phyloP scores from a whole-genome alignment of 2,797 vertebrate genomes.

The Danio tinwini region DNA sequence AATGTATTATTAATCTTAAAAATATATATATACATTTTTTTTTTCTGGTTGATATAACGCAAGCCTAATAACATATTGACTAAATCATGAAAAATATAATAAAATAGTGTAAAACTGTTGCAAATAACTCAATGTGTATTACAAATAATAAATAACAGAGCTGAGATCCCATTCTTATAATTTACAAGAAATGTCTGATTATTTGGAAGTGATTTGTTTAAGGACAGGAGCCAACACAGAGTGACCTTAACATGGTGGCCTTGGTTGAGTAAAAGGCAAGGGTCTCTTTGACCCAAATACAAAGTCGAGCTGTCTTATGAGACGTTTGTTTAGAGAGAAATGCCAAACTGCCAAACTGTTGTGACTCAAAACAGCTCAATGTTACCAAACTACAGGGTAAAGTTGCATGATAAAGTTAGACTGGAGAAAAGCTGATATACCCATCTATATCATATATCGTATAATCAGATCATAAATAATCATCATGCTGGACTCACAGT shows the following conservation, averaged over 20 bases:
- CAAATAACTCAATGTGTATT: no score
- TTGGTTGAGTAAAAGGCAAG: neutral
- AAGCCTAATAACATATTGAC: no score
- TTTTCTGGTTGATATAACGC: no score
- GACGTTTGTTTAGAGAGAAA: neutral
- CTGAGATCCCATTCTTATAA: no score
- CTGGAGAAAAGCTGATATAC: neutral
- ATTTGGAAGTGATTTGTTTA: neutral
- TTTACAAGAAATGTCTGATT: conserved; percentile 11
- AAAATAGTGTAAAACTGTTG: neutral
- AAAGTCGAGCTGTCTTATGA: neutral
- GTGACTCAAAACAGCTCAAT: neutral
- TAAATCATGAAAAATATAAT: no score
- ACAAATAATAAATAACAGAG: no score
- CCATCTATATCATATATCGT: neutral
- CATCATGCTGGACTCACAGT: neutral
- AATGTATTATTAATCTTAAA: no score
- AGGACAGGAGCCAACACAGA: neutral
- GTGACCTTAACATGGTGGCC: conserved; percentile 10
- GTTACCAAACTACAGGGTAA: neutral
- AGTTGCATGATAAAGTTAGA: neutral
- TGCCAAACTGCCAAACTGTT: neutral
- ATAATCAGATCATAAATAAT: conserved; percentile 14
- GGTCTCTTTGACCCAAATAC: conserved; percentile 22
- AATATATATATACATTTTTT: no score